Base-by-base conservation (phyloP, 2,888 invertebrate genomes). In the Agrilus mali region DNA sequence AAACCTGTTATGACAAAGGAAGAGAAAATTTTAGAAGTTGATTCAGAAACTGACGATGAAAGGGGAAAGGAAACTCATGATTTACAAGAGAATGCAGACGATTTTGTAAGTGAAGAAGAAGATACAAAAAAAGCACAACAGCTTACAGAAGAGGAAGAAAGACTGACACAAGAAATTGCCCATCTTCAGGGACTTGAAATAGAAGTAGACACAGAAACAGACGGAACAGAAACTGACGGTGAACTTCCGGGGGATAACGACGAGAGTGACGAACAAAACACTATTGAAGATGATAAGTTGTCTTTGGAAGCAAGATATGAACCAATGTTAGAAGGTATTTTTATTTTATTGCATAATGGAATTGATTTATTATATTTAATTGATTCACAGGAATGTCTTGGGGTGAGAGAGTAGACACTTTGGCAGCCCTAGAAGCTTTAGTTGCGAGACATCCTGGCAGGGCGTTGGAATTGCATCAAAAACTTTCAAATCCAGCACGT, bases 401-500 rank as follows among this genome's bases (percentile, higher is more conserved):
- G 85, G 86, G 86, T 0, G 93, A 93, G 52, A 71, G 90, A 13
- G 80, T 88, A 45, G 87, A 89, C 52, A 83, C 81, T 7, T 65
- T 86, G 53, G 84, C 85, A 2, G 84, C 82, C 2, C 60, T 89
- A 13, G 81, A 86, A 53, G 86, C 81, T 0, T 67, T 87, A 17
- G 86, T 85, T 0, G 83, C 85, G 0, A 75, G 94, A n/a, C 87
- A 90, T 62, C 95, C 96, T 0, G 95, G 92, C 16, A 75, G 94
- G 42, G 93, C 92, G 0, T 78, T 90, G 46, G 89, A 94, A 53
- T 72, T 96, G 36, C 95, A 95, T 65, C 92, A 93, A 53, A 96
- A 95, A 61, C 69, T 97, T 0, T 92, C 92, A 0, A 90, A 89
- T 38, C 94, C 94, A 0, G 86, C 89, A 1, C 74, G 89, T n/a